Conservation (phyloP, 2,888 invertebrate genomes). For the Temnothorax rugatulus region DNA sequence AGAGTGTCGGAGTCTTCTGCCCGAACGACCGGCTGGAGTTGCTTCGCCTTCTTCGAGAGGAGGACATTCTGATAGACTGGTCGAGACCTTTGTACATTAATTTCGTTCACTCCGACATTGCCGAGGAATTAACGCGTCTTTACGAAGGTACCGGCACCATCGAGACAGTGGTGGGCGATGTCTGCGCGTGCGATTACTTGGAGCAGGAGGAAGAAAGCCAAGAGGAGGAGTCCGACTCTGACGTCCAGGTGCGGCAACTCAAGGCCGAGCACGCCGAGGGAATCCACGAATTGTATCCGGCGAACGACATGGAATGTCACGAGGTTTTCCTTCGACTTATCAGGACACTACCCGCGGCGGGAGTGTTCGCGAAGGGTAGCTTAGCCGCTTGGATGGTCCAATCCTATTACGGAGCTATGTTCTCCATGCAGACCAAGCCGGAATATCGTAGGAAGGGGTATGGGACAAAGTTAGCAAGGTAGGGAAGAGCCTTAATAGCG, state of each 20-base stretch:
- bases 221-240: conserved; percentile 77
- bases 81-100: conserved; percentile 94
- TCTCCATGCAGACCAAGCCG: conserved; percentile 95
- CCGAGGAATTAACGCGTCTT: conserved; percentile 92
- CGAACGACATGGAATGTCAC: conserved; percentile 95
- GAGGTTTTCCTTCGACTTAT: conserved; percentile 94
- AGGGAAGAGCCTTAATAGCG: conserved; percentile 3
- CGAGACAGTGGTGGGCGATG: conserved; percentile 93
- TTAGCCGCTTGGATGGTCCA: conserved; percentile 97
- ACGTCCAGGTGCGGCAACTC: conserved; percentile 88
- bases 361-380: conserved; percentile 91
- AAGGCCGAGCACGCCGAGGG: conserved; percentile 92
- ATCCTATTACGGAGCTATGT: conserved; percentile 96
- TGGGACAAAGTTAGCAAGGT: conserved; percentile 85
- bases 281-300: conserved; percentile 95
- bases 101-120: conserved; percentile 94
- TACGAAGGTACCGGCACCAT: conserved; percentile 89
- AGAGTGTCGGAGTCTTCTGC: conserved; percentile 95
- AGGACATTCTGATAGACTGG: conserved; percentile 93
- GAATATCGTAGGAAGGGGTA: conserved; percentile 91
- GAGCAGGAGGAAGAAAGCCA: conserved; percentile 73
- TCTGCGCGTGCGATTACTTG: conserved; percentile 91
- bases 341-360: conserved; percentile 92
- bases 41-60: conserved; percentile 91
- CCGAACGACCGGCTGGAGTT: conserved; percentile 92